Base-by-base conservation (phyloP, 2,888 invertebrate species). In the Micropterix aruncella region DNA sequence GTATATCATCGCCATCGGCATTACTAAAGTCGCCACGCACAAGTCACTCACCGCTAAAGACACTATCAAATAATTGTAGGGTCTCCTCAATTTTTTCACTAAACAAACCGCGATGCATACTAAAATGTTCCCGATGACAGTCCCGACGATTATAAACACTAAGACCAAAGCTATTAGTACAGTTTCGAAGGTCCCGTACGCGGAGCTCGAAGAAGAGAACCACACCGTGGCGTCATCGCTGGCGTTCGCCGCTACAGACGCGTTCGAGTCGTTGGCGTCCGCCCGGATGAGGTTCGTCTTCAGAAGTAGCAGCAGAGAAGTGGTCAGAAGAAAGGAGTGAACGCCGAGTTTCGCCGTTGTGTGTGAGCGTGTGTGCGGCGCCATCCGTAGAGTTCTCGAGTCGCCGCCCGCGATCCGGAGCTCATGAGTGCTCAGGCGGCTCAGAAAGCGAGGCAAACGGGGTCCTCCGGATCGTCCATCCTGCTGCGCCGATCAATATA, bases 31-130 rank as follows among this genome's bases (percentile, higher is more conserved):
- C 2, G 95, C 94, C 44, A 97, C 95, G 61, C 95, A 90, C 51
- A 97, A 78, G 65, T 99, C 97, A 53, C 95, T 94, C 49, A 96
- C 85, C 47, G 97, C 97, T 57, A 97, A 70, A 40, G 95, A 95
- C 40, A 96, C 94, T 44, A 96, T 79, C 50, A 92, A 73, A 61
- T 91, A 90, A 68, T 92, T 92, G 66, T 90, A 92, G 42, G 88
- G 91, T 55, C 87, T 79, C 56, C 90, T 80, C 56, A 96, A 69
- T 57, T 92, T 90, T 48, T 92, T 78, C 52, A 97, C 97, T 56
- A 94, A 80, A 59, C 92, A 89, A 44, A 97, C 94, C 46, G 96
- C 96, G 27, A 94, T 80, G 63, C 94, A 95, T 54, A 97, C 95
- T 47, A 96, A 73, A 46, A 94, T 79, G 69, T 99, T 95, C 41